phyloP scores from a whole-genome alignment of 2,113 vertebrate genomes.

The Chrysochloris asiatica region DNA sequence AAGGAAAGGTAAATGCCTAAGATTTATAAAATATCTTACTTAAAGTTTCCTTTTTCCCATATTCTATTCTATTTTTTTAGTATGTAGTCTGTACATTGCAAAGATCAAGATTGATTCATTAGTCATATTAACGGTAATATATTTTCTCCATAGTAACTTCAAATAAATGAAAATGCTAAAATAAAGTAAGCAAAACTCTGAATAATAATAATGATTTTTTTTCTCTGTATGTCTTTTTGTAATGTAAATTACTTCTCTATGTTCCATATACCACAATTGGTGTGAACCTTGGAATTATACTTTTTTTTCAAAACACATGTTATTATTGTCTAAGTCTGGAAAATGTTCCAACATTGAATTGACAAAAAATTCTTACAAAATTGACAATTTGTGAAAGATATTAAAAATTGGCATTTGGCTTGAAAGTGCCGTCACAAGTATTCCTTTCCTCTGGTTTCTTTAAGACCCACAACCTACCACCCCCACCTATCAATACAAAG shows the following conservation, averaged over 20 bases:
- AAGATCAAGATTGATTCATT: conserved; percentile 22
- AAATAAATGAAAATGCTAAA: background rate
- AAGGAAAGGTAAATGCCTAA: conserved; percentile 50
- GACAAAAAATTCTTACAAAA: background rate
- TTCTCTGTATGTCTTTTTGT: background rate
- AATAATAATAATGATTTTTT: background rate
- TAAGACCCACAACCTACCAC: background rate
- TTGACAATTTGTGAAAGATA: background rate
- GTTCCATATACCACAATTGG: background rate
- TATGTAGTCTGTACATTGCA: background rate
- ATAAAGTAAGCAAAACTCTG: background rate
- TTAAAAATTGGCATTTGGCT: conserved; percentile 16
- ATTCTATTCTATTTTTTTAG: background rate
- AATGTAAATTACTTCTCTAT: background rate
- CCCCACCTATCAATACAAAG: background rate
- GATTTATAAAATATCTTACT: background rate
- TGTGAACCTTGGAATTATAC: background rate
- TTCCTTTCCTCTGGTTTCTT: conserved; percentile 26
- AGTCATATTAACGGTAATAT: background rate
- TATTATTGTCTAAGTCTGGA: background rate
- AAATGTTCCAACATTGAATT: background rate
- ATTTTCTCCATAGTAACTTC: background rate
- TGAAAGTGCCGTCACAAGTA: background rate
- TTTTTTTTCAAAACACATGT: background rate
- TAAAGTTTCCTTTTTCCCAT: conserved; percentile 22